Base-by-base conservation (phyloP, 2,113 vertebrate genomes). In the Chaetorhynchus papuensis region DNA sequence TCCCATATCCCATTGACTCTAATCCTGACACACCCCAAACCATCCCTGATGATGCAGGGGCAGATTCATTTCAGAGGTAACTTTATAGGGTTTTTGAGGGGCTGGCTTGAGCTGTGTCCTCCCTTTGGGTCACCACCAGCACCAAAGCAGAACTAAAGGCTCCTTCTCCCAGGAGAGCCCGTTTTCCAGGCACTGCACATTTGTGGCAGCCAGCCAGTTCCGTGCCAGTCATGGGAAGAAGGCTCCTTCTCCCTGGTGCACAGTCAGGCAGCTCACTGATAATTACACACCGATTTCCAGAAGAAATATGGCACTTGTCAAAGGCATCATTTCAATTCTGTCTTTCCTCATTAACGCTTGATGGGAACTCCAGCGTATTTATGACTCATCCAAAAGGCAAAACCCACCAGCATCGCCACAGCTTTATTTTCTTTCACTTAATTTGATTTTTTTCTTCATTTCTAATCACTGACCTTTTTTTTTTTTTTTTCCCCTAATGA, bases 291-390 rank as follows among this genome's bases (percentile, higher is more conserved):
- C 45, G 75, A 93, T 88, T 91, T 90, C 87, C 88, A 83, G 35
- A 93, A 92, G 79, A 91, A 94, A 83, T 83, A 94, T 26, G 71
- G 85, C 75, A 90, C 87, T 68, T 97, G 90, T 96, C 88, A 95
- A 88, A 84, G 60, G 79, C 52, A 56, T 86, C 78, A 95, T 93
- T 94, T 88, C 92, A 86, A 59, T 86, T 77, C 85, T 81, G 71
- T 41, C 75, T 88, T 63, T 66, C n/a, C 71, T 92, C 47, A 10
- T 85, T 95, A 94, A 80, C 49, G 71, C 71, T 45, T 86, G 75
- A 93, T 0, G 3, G 90, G 24, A 86, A 81, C 52, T 88, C 83
- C 64, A 81, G 76, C 5, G 44, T 66, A 80, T 47, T 47, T 87
- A 53, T 65, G 50, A 94, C 31, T 70, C 59, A 86, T 56, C 27